Percentiles rank a stretch among this genome's conserved stretches.
These are phyloP conservation scores for Syngnathus rostellatus DNA, from an alignment of 2,797 vertebrate genomes.

Conservation along the genomic window DNA sequence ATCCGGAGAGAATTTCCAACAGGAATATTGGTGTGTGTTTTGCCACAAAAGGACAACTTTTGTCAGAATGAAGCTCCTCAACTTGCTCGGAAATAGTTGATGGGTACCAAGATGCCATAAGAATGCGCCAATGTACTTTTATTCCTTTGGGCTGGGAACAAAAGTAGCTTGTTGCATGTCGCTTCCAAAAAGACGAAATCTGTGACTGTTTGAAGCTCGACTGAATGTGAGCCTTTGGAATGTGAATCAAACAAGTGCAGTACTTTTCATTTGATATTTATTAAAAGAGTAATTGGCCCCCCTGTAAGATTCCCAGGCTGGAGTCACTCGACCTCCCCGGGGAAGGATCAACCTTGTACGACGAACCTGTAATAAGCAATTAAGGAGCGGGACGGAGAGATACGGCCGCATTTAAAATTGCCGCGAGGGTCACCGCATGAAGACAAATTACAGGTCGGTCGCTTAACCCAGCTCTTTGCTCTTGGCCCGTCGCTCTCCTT, in stretches of 20 bases:
- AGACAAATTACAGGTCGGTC: conserved; percentile 53
- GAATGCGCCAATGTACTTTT: no score
- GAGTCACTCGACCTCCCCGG: conserved; percentile 25
- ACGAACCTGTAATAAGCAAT: conserved; percentile 63
- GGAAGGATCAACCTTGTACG: conserved; percentile 53
- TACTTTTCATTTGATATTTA: conserved; percentile 41
- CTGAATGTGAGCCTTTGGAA: neutral
- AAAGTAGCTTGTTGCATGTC: neutral
- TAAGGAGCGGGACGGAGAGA: conserved; percentile 47
- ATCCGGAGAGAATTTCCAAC: no score
- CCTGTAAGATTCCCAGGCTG: conserved; percentile 21
- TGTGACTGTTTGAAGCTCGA: neutral
- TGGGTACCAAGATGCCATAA: no score
- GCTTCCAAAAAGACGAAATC: neutral
- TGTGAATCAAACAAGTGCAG: conserved; percentile 30
- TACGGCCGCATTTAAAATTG: neutral
- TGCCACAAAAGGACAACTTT: neutral
- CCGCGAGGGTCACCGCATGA: conserved; percentile 29
- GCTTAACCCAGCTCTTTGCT: conserved; percentile 38
- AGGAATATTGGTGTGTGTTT: no score
- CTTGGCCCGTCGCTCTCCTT: neutral
- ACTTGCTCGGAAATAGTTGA: no score
- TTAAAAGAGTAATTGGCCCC: conserved; percentile 48
- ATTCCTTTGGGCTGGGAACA: no score
- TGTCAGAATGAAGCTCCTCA: neutral